Evolutionary conservation across 2,113 vertebrate genomes (phyloP).

Genomic region (Psilopsiagon aurifrons): DNA sequence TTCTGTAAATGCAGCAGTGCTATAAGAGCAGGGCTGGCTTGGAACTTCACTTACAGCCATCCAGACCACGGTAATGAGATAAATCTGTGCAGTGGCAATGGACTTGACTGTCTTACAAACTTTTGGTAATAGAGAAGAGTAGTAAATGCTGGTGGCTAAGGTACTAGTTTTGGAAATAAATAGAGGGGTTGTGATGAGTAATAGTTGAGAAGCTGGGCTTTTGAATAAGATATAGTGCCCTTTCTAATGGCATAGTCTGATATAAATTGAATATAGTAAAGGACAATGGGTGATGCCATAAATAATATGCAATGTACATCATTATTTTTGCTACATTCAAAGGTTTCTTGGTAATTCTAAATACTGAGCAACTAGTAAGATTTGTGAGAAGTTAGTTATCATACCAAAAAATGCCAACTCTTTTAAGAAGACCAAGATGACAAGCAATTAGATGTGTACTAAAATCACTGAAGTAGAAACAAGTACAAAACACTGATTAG

Average conservation of each 20-base stretch:
- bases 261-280: not conserved
- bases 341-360: not conserved
- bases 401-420: not conserved
- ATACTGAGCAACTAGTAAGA: not conserved
- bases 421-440: not conserved
- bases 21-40: not conserved
- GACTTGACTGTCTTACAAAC: not conserved
- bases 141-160: not conserved
- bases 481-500: constrained; percentile 54
- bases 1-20: not conserved
- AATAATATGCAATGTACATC: not conserved
- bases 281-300: not conserved
- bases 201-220: not conserved
- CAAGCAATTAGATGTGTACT: not conserved
- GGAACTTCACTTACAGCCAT: not conserved
- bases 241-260: not conserved
- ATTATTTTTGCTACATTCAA: not conserved
- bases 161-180: not conserved
- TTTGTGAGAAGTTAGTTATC: not conserved
- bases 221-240: not conserved
- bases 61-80: not conserved
- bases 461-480: constrained; percentile 36
- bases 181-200: not conserved
- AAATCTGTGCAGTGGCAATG: not conserved
- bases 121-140: not conserved